Evolutionary conservation across 2,113 vertebrate species (phyloP).

Genomic region (Choloepus hoffmanni): DNA sequence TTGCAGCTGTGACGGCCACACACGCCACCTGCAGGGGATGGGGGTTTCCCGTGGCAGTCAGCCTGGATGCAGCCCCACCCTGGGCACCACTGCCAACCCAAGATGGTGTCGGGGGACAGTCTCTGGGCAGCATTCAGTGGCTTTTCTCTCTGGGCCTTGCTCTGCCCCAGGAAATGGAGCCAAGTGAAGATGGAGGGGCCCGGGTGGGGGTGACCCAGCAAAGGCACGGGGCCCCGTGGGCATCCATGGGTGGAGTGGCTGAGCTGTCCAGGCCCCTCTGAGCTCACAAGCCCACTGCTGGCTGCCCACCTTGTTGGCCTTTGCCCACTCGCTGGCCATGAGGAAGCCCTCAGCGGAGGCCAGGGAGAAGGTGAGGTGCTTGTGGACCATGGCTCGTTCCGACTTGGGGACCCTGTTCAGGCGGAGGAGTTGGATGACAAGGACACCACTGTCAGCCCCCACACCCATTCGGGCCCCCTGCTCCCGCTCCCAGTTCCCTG

Average conservation of each 20-base stretch:
- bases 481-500: rapidly evolving
- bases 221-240: not conserved
- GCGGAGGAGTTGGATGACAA: not conserved
- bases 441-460: rapidly evolving
- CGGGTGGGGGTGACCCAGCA: not conserved
- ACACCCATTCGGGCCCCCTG: no score
- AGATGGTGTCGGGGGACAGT: not conserved
- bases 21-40: constrained; percentile 87
- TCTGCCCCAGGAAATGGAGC: not conserved
- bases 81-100: not conserved
- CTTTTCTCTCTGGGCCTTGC: not conserved
- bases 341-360: constrained; percentile 91
- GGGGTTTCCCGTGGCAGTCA: not conserved
- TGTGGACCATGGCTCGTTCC: constrained; percentile 93
- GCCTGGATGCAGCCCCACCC: rapidly evolving
- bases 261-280: not conserved
- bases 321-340: constrained; percentile 92
- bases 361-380: constrained; percentile 94
- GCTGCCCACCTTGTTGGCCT: constrained; percentile 88
- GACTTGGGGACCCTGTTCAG: constrained; percentile 91
- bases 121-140: not conserved
- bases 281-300: not conserved
- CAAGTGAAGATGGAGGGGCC: not conserved
- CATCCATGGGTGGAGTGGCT: not conserved
- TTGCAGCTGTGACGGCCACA: constrained; percentile 89